phyloP scores from a whole-genome alignment of 2,888 invertebrate genomes.

The Shargacucullia verbasci region DNA sequence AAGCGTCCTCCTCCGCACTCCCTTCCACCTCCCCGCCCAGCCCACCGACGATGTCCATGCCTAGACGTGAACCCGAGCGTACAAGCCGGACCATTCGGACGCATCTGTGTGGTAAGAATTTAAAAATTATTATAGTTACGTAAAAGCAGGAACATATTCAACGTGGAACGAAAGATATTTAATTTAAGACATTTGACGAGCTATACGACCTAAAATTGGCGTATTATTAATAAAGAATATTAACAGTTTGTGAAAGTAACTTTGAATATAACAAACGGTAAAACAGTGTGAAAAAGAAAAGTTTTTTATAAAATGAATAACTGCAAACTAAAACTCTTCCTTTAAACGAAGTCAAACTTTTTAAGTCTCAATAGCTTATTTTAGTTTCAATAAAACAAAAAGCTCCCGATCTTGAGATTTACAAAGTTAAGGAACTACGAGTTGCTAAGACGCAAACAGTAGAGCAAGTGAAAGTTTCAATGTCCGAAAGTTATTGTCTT shows the following conservation, averaged over 20 bases:
- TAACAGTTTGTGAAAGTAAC: too few species aligned
- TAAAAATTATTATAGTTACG: constrained; percentile 2
- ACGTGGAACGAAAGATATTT: too few species aligned
- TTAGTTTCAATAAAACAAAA: too few species aligned
- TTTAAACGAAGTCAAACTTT: too few species aligned
- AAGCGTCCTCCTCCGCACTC: constrained; percentile 77
- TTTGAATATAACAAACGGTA: too few species aligned
- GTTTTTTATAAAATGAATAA: too few species aligned
- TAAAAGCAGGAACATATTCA: background rate
- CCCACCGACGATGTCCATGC: constrained; percentile 87
- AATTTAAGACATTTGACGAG: background rate
- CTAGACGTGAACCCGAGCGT: constrained; percentile 84
- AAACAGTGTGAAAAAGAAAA: too few species aligned
- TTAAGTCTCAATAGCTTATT: too few species aligned
- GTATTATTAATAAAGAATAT: too few species aligned
- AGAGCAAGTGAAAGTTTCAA: constrained; percentile 49
- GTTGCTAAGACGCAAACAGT: constrained; percentile 46
- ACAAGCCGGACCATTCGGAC: constrained; percentile 85
- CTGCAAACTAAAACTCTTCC: too few species aligned
- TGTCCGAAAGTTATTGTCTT: constrained; percentile 51
- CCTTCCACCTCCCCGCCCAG: constrained; percentile 80
- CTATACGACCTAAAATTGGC: too few species aligned
- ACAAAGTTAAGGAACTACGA: constrained; percentile 45
- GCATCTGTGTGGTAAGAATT: constrained; percentile 67
- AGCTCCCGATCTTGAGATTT: constrained; percentile 32